A percentile compares a stretch with the other conserved stretches of the same genome.
Evolutionary conservation across 2,797 vertebrate genomes (phyloP).

Genomic region (Centroberyx gerrardi): DNA sequence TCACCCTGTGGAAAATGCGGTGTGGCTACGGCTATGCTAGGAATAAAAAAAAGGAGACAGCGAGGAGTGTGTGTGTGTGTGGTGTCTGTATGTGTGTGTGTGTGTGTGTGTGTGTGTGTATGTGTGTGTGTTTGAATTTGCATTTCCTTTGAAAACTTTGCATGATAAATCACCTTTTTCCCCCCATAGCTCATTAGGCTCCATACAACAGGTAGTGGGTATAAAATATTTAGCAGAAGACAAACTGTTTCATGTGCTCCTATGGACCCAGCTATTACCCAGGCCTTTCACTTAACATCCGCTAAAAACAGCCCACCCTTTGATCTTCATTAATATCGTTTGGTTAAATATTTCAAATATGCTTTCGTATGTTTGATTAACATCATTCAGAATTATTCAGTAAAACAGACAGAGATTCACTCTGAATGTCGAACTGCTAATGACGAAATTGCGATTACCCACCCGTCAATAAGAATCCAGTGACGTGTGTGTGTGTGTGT

Average conservation of each 20-base stretch:
- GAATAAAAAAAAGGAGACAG: conserved; percentile 54
- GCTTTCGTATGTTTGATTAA: conserved; percentile 82
- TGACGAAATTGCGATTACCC: conserved; percentile 80
- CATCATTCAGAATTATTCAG: conserved; percentile 86
- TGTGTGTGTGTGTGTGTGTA: conserved; percentile 43
- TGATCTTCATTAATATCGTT: conserved; percentile 84
- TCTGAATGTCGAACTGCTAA: conserved; percentile 69
- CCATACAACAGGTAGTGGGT: conserved; percentile 81
- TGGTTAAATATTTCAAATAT: conserved; percentile 85
- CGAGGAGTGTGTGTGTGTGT: conserved; percentile 37
- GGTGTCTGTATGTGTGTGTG: no score
- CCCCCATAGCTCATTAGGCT: conserved; percentile 80
- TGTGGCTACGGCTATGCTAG: conserved; percentile 84
- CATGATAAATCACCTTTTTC: conserved; percentile 81
- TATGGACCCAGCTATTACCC: conserved; percentile 81
- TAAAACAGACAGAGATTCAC: conserved; percentile 76
- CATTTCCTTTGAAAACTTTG: conserved; percentile 87
- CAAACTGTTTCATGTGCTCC: conserved; percentile 83
- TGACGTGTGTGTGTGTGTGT: conserved; percentile 3
- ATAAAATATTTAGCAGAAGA: conserved; percentile 85
- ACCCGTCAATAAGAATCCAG: conserved; percentile 57
- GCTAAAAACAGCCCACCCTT: conserved; percentile 77
- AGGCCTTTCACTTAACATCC: conserved; percentile 79
- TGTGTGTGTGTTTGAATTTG: conserved; percentile 72
- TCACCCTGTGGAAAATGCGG: conserved; percentile 91